Evolutionary conservation across 1,140 invertebrate genomes (phyloP).

Genomic region (Euwallacea similis): DNA sequence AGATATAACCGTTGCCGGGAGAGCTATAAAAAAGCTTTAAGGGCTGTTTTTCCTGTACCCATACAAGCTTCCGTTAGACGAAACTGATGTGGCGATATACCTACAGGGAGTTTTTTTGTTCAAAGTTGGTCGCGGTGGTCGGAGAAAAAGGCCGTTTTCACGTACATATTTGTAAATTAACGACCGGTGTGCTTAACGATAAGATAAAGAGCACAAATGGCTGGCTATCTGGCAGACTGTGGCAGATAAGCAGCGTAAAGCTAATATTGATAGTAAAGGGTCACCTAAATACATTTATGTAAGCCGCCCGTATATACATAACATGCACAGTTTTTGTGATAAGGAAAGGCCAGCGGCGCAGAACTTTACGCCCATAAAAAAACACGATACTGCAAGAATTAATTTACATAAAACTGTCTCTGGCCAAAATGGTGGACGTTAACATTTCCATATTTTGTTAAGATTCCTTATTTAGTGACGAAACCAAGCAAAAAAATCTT

Average conservation of each 20-base stretch:
- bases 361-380: neutral
- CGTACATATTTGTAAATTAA: conserved; percentile 40
- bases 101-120: too few species aligned
- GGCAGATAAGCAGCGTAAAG: conserved; percentile 40
- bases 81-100: too few species aligned
- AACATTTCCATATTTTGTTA: too few species aligned
- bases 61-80: neutral
- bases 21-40: neutral
- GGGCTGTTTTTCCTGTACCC: neutral
- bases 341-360: conserved; percentile 7
- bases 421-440: too few species aligned
- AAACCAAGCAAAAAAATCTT: too few species aligned
- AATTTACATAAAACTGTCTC: too few species aligned
- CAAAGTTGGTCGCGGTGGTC: neutral
- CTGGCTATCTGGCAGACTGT: conserved; percentile 42
- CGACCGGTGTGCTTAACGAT: conserved; percentile 41
- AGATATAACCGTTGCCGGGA: conserved; percentile 17
- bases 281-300: conserved; percentile 40
- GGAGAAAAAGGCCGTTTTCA: conserved; percentile 10
- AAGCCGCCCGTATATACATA: conserved; percentile 33
- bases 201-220: conserved; percentile 40
- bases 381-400: too few species aligned
- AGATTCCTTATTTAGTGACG: too few species aligned
- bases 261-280: conserved; percentile 42
- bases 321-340: conserved; percentile 9